These are phyloP conservation scores for Spinus pinus DNA, from an alignment of 2,797 vertebrate species.

Conservation along the genomic window DNA sequence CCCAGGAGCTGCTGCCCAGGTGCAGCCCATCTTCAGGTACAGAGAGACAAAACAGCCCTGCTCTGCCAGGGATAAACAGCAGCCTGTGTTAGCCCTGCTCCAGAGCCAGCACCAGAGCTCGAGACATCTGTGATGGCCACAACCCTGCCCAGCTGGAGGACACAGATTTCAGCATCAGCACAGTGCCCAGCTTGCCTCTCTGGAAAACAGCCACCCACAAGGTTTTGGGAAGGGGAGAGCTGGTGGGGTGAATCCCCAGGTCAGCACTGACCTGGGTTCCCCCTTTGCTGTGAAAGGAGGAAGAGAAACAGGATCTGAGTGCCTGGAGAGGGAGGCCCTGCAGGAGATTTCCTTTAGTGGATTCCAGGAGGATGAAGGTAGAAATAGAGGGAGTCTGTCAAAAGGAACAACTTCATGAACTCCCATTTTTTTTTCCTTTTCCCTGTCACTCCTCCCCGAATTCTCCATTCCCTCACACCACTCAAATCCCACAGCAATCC, in stretches of 20 bases:
- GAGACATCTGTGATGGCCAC: neutral
- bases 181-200: neutral
- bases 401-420: neutral
- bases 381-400: neutral
- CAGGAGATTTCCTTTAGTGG: neutral
- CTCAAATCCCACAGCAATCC: neutral
- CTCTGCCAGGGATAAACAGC: fast-evolving
- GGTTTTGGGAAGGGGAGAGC: neutral
- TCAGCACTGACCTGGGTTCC: neutral
- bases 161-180: neutral
- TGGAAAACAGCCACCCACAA: neutral
- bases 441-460: neutral
- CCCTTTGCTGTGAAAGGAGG: neutral
- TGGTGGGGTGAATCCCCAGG: neutral
- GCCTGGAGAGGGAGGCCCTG: neutral
- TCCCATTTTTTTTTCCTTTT: neutral
- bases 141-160: fast-evolving
- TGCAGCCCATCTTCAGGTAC: neutral
- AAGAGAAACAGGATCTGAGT: neutral
- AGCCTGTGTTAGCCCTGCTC: neutral
- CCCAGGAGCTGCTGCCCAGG: neutral
- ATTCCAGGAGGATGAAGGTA: neutral
- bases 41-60: no score
- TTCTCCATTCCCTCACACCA: neutral
- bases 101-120: fast-evolving